A percentile compares a stretch with the other conserved stretches of the same genome.
Conservation (phyloP, 2,888 invertebrate genomes). For the Perdita meconis region DNA sequence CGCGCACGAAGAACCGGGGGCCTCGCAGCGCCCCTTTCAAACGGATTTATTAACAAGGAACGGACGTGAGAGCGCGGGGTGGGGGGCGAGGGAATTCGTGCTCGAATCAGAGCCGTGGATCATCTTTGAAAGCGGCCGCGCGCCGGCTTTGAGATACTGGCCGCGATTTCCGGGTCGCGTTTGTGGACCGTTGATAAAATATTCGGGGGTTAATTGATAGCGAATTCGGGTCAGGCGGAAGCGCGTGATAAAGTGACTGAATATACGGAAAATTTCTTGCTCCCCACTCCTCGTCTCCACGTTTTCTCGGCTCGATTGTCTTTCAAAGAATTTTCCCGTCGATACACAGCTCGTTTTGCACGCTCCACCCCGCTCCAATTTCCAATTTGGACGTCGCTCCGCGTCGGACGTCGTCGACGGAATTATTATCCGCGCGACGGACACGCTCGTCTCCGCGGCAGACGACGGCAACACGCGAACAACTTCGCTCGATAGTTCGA, state of each 20-base stretch:
- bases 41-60: conserved; percentile 10
- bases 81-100: neutral
- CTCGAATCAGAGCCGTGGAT: neutral
- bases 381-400: no score
- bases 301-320: neutral
- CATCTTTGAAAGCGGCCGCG: conserved; percentile 30
- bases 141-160: conserved; percentile 1
- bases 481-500: conserved; percentile 49
- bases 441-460: conserved; percentile 4
- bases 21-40: neutral
- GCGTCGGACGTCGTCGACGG: no score
- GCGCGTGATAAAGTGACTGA: conserved; percentile 53
- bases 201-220: conserved; percentile 67
- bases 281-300: neutral
- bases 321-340: neutral
- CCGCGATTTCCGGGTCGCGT: conserved; percentile 26
- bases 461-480: conserved; percentile 6
- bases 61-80: neutral
- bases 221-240: conserved; percentile 63
- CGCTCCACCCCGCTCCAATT: neutral
- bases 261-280: conserved; percentile 27
- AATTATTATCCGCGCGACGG: conserved; percentile 20
- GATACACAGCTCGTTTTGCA: neutral
- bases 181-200: conserved; percentile 53
- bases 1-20: neutral